phyloP scores from a whole-genome alignment of 2,113 vertebrate species.

The Muntiacus reevesi region DNA sequence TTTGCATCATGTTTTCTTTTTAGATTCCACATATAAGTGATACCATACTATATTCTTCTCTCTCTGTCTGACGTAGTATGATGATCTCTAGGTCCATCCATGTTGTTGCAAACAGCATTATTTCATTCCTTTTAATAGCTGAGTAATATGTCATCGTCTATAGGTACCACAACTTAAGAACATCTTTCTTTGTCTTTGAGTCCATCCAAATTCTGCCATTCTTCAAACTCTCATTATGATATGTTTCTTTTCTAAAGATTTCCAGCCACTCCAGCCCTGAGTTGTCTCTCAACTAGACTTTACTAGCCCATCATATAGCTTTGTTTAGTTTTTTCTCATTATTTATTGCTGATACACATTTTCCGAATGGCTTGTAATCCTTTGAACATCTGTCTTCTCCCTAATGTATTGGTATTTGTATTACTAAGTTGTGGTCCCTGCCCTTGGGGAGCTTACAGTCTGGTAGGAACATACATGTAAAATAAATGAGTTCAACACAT shows the following conservation, averaged over 20 bases:
- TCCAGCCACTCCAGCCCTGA: neutral
- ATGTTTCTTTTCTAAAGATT: neutral
- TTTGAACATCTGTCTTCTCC: neutral
- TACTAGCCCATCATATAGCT: neutral
- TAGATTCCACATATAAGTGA: neutral
- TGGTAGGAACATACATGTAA: neutral
- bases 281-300: neutral
- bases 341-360: neutral
- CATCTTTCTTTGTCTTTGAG: neutral
- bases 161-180: neutral
- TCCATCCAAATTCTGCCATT: neutral
- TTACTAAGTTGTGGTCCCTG: neutral
- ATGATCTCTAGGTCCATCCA: neutral
- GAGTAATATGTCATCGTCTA: neutral
- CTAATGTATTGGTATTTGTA: neutral
- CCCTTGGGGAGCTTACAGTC: neutral
- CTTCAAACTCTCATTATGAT: neutral
- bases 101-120: neutral
- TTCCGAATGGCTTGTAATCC: neutral
- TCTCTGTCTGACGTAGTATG: neutral
- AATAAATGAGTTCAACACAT: neutral
- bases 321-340: neutral
- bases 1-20: neutral
- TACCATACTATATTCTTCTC: neutral
- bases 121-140: neutral